These are phyloP conservation scores for Drosophila borealis DNA, from an alignment of 2,888 invertebrate genomes.

Conservation along the genomic window DNA sequence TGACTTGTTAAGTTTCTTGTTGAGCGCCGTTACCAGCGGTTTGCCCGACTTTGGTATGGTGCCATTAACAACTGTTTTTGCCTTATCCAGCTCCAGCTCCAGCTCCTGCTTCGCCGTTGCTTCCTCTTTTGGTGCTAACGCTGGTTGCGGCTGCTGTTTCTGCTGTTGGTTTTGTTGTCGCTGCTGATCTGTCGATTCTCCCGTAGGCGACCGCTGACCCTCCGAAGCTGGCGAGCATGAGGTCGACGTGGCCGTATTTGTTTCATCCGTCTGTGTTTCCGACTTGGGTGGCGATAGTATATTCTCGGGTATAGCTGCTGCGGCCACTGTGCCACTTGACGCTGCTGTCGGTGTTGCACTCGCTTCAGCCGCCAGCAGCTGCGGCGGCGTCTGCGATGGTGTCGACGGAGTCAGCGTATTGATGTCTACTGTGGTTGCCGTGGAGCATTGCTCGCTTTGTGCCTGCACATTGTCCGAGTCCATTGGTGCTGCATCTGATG, in stretches of 20 bases:
- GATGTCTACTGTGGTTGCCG: slow-evolving; percentile 52
- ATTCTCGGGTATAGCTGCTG: slow-evolving; percentile 76
- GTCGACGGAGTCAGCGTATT: slow-evolving; percentile 70
- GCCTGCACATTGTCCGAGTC: slow-evolving; percentile 36
- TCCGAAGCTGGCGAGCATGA: slow-evolving; percentile 83
- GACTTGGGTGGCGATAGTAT: slow-evolving; percentile 83
- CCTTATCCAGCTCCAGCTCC: slow-evolving; percentile 24
- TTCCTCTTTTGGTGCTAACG: slow-evolving; percentile 6
- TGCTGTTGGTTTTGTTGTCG: not conserved
- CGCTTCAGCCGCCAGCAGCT: slow-evolving; percentile 56
- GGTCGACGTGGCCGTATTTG: slow-evolving; percentile 81
- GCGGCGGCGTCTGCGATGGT: slow-evolving; percentile 72
- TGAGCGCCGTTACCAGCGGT: slow-evolving; percentile 82
- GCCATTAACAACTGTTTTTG: slow-evolving; percentile 81
- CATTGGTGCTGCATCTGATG: slow-evolving; percentile 24
- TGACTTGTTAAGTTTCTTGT: slow-evolving; percentile 82
- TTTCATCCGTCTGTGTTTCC: slow-evolving; percentile 83
- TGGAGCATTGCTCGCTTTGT: slow-evolving; percentile 27
- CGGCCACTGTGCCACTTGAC: slow-evolving; percentile 18
- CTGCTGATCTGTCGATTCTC: slow-evolving; percentile 9
- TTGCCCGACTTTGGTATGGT: slow-evolving; percentile 84
- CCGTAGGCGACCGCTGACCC: slow-evolving; percentile 77
- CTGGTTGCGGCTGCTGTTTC: not conserved
- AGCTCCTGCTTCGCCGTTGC: slow-evolving; percentile 33
- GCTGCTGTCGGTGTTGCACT: slow-evolving; percentile 36